These are phyloP conservation scores for Hyposmocoma kahamanoa DNA, from an alignment of 1,140 invertebrate genomes.

Conservation along the genomic window DNA sequence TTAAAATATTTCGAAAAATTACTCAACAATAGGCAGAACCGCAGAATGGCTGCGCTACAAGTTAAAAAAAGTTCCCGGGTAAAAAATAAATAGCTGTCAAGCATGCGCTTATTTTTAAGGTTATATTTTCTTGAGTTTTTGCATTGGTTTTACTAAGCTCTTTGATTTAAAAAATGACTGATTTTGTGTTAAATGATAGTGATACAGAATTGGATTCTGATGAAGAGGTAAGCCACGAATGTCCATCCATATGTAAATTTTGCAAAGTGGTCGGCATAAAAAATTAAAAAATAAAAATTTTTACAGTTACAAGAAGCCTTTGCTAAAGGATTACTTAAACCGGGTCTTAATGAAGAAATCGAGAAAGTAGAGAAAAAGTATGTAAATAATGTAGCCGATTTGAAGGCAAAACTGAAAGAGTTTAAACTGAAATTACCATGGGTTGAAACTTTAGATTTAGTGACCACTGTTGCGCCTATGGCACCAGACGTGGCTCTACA, in stretches of 20 bases:
- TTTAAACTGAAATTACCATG: slow-evolving; percentile 85
- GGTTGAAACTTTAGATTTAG: slow-evolving; percentile 89
- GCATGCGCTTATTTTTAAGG: slow-evolving; percentile 1
- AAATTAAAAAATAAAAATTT: slow-evolving; percentile 7
- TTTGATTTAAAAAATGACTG: slow-evolving; percentile 31
- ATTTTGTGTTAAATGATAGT: slow-evolving; percentile 59
- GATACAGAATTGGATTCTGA: slow-evolving; percentile 63
- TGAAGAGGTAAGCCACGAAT: slow-evolving; percentile 45
- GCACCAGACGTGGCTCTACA: slow-evolving; percentile 87
- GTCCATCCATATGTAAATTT: too few relatives aligned
- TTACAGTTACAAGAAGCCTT: slow-evolving; percentile 89
- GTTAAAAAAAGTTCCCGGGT: too few relatives aligned
- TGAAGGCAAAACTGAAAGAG: slow-evolving; percentile 83
- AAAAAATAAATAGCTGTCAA: neutral
- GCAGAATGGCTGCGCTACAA: too few relatives aligned
- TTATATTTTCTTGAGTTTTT: slow-evolving; percentile 2
- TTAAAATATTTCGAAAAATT: too few relatives aligned
- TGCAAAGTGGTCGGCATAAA: too few relatives aligned
- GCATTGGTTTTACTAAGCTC: neutral
- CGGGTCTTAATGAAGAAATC: slow-evolving; percentile 84
- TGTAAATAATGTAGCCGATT: slow-evolving; percentile 80
- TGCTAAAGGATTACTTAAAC: slow-evolving; percentile 84
- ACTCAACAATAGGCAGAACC: too few relatives aligned
- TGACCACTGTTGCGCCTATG: slow-evolving; percentile 83
- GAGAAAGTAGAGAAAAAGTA: slow-evolving; percentile 74